phyloP scores from a whole-genome alignment of 2,888 invertebrate genomes.

The Augiades crinisus region DNA sequence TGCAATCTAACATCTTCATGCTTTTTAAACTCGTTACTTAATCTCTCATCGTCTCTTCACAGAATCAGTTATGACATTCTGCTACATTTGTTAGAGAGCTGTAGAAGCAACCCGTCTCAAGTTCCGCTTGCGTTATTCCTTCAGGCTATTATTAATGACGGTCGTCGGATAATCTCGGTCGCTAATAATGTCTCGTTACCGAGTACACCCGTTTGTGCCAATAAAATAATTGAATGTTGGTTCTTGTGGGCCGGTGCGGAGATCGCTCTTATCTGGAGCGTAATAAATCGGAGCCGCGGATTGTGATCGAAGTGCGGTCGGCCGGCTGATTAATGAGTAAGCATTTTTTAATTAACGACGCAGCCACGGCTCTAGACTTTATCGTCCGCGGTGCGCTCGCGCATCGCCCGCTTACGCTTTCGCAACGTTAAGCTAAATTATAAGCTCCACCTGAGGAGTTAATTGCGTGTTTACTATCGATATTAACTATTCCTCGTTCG shows the following conservation, averaged over 20 bases:
- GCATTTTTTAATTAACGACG: conserved; percentile 66
- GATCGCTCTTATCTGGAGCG: conserved; percentile 51
- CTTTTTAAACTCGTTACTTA: too few relatives aligned
- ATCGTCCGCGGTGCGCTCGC: conserved; percentile 7
- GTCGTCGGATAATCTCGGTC: background rate
- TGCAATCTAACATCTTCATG: too few relatives aligned
- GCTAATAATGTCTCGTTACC: background rate
- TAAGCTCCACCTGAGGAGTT: conserved; percentile 48
- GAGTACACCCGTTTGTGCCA: background rate
- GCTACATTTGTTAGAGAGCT: background rate
- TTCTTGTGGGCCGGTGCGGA: background rate
- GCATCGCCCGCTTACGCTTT: conserved; percentile 35
- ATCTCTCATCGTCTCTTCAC: background rate
- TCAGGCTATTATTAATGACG: background rate
- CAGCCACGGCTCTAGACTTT: conserved; percentile 33
- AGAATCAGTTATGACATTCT: background rate
- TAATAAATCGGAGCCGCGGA: conserved; percentile 58
- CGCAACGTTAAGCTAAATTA: conserved; percentile 46
- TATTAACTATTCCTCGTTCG: conserved; percentile 47
- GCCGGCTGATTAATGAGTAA: conserved; percentile 60
- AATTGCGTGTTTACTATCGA: conserved; percentile 60
- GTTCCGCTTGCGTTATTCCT: background rate
- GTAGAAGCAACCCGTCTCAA: background rate
- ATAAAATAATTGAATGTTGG: conserved; percentile 3
- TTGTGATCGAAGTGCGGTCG: conserved; percentile 50